phyloP scores from a whole-genome alignment of 1,140 invertebrate genomes.

The Oryctes rhinoceros region DNA sequence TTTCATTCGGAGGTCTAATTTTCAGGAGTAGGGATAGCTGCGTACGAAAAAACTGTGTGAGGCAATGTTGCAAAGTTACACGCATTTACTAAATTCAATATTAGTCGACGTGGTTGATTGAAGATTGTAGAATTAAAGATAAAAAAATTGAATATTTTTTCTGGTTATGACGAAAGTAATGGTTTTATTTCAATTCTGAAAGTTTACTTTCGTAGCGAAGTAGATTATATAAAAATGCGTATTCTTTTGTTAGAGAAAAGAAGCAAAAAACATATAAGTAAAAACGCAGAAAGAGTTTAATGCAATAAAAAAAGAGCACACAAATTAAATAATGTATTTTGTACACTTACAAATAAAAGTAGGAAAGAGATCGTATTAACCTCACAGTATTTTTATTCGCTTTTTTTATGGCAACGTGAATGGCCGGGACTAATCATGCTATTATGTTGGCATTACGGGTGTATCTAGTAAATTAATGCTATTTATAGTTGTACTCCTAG shows the following conservation, averaged over 20 bases:
- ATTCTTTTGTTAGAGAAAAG: background rate
- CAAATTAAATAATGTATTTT: constrained; percentile 27
- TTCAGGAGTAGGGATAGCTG: too few relatives aligned
- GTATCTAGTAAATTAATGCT: background rate
- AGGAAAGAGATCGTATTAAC: background rate
- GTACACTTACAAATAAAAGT: constrained; percentile 14
- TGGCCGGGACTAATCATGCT: background rate
- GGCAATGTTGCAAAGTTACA: too few relatives aligned
- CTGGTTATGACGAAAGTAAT: too few relatives aligned
- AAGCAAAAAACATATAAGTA: background rate
- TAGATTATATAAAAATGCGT: background rate
- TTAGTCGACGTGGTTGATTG: too few relatives aligned
- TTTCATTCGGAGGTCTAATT: too few relatives aligned
- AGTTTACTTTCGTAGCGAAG: background rate
- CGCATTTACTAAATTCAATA: too few relatives aligned
- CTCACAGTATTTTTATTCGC: constrained; percentile 10
- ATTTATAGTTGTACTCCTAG: background rate
- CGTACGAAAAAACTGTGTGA: too few relatives aligned
- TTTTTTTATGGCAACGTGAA: constrained; percentile 8
- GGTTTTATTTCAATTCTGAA: background rate
- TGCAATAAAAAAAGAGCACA: constrained; percentile 17
- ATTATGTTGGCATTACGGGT: background rate
- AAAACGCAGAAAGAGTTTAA: constrained; percentile 21
- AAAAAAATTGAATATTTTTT: too few relatives aligned
- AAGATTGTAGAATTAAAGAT: too few relatives aligned